phyloP scores from a whole-genome alignment of 1,140 invertebrate species.

The Leptopilina clavipes region DNA sequence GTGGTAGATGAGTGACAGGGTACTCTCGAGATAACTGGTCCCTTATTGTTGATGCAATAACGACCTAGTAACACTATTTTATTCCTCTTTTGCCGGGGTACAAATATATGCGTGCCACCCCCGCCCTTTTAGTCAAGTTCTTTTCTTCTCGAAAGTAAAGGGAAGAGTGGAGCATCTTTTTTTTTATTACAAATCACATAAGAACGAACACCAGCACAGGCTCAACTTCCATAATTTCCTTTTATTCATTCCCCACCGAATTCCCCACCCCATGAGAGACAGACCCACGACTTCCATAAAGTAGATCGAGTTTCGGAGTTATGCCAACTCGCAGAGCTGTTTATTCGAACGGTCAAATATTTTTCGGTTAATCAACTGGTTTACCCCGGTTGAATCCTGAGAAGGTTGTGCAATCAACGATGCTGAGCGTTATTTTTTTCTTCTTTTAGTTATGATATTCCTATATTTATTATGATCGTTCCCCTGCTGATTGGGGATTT shows the following conservation, averaged over 20 bases:
- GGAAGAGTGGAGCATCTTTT: background rate
- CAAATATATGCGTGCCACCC: conserved; percentile 40
- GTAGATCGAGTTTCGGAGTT: conserved; percentile 33
- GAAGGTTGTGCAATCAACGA: conserved; percentile 25
- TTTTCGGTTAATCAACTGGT: conserved; percentile 31
- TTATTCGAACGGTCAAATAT: conserved; percentile 33
- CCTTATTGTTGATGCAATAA: conserved; percentile 45
- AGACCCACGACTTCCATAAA: conserved; percentile 34
- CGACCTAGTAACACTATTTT: conserved; percentile 51
- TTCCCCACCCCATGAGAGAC: conserved; percentile 22
- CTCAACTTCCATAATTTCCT: conserved; percentile 35
- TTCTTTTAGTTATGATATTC: conserved; percentile 30
- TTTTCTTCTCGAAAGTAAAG: background rate
- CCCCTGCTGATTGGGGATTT: background rate
- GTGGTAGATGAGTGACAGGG: conserved; percentile 37
- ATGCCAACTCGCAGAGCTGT: conserved; percentile 29
- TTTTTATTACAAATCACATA: background rate
- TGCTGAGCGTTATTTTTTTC: background rate
- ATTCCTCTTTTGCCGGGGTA: conserved; percentile 35
- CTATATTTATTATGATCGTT: conserved; percentile 12
- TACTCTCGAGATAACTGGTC: conserved; percentile 53
- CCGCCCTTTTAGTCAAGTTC: conserved; percentile 13
- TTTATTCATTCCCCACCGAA: conserved; percentile 19
- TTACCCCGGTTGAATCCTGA: conserved; percentile 4
- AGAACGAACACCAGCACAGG: background rate